These are phyloP conservation scores for Enteromius radiatus DNA, from an alignment of 2,797 vertebrate species.

Conservation along the genomic window DNA sequence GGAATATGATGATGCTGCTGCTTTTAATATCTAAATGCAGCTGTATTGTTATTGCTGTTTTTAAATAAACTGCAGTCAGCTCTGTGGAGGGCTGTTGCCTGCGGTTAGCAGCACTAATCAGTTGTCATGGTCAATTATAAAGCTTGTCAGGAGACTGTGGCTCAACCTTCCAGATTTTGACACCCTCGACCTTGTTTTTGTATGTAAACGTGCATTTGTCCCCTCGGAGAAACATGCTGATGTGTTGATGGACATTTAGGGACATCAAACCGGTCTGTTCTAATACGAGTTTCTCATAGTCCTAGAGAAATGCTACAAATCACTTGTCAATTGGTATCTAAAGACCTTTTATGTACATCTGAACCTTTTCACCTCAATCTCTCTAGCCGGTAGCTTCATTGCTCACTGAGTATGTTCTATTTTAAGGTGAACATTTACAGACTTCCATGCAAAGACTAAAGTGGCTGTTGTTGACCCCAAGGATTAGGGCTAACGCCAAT, in stretches of 20 bases:
- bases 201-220: neutral
- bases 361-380: conserved; percentile 11
- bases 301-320: conserved; percentile 6
- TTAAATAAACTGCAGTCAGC: conserved; percentile 1
- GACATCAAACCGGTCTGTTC: conserved; percentile 17
- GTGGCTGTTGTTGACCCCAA: conserved; percentile 11
- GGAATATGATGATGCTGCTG: neutral
- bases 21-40: neutral
- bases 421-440: conserved; percentile 19
- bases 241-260: conserved; percentile 37
- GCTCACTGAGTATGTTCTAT: conserved; percentile 13
- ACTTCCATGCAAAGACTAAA: neutral
- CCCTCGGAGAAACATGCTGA: conserved; percentile 33
- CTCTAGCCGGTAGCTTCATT: conserved; percentile 14
- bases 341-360: conserved; percentile 9
- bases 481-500: conserved; percentile 49
- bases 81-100: conserved; percentile 10
- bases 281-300: neutral
- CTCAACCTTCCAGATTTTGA: conserved; percentile 33
- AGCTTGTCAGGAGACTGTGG: conserved; percentile 14
- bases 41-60: neutral
- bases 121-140: conserved; percentile 28
- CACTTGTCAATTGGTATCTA: conserved; percentile 7
- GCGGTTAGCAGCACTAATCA: neutral
- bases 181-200: conserved; percentile 31